phyloP scores from a whole-genome alignment of 2,888 invertebrate genomes.

The Lydus trimaculatus region DNA sequence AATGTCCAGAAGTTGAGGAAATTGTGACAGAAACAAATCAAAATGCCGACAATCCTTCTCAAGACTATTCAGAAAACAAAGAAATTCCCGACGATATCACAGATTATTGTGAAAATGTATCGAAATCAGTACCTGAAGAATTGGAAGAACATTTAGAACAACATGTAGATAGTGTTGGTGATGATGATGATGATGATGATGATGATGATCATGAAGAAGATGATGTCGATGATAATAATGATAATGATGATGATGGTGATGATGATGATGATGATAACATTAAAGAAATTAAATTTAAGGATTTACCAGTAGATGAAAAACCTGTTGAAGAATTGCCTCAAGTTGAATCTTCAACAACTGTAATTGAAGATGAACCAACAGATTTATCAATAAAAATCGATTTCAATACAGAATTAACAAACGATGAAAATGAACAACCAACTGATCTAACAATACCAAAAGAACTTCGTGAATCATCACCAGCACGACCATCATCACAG shows the following conservation, averaged over 20 bases:
- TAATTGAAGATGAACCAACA: conserved; percentile 49
- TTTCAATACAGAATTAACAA: conserved; percentile 44
- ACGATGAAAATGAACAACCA: conserved; percentile 64
- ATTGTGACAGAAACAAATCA: conserved; percentile 33
- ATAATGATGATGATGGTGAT: conserved; percentile 15
- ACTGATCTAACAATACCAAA: conserved; percentile 69
- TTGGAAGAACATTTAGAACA: conserved; percentile 38
- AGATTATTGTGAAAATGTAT: conserved; percentile 29
- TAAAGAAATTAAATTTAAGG: neutral
- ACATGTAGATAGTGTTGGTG: conserved; percentile 39
- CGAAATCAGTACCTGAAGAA: conserved; percentile 39
- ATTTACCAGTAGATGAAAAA: neutral
- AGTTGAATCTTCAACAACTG: conserved; percentile 33
- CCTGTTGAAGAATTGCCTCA: neutral
- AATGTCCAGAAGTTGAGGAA: conserved; percentile 41
- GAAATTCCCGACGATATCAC: conserved; percentile 32
- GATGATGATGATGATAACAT: neutral
- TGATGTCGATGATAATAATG: conserved; percentile 15
- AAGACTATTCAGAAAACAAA: conserved; percentile 21
- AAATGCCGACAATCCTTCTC: neutral
- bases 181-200: conserved; percentile 18
- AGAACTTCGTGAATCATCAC: conserved; percentile 57
- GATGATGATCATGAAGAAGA: conserved; percentile 19
- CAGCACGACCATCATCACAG: conserved; percentile 70
- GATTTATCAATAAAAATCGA: conserved; percentile 48